Evolutionary conservation across 2,888 invertebrate species (phyloP).

Genomic region (Sphaerophoria rueppellii): DNA sequence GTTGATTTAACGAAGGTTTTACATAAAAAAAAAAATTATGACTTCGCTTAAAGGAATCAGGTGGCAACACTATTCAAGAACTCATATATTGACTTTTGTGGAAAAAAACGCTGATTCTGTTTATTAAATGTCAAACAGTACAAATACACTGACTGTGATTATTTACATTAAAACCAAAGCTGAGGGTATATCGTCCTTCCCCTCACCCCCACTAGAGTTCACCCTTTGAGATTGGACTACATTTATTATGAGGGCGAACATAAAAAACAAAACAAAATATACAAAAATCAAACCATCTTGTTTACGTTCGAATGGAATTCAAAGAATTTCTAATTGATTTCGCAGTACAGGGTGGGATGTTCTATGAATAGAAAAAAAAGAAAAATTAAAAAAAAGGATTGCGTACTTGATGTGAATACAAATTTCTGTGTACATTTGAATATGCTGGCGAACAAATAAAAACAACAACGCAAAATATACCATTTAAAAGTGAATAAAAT

Average conservation of each 20-base stretch:
- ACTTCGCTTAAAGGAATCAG: background rate
- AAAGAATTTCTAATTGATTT: conserved; percentile 58
- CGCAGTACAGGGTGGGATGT: conserved; percentile 54
- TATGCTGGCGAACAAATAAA: background rate
- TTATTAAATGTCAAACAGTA: conserved; percentile 25
- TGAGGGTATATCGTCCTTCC: background rate
- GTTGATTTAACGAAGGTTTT: no score
- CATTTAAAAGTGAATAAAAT: conserved; percentile 11
- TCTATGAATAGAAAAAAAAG: conserved; percentile 47
- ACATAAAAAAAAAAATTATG: background rate
- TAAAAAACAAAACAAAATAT: background rate
- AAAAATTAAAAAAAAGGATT: background rate
- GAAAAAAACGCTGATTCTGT: conserved; percentile 12
- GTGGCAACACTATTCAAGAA: background rate
- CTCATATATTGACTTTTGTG: conserved; percentile 17
- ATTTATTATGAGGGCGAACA: background rate
- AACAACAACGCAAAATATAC: conserved; percentile 11
- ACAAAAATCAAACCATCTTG: conserved; percentile 45
- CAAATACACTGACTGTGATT: conserved; percentile 3
- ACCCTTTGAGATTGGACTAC: conserved; percentile 1
- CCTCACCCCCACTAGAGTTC: background rate
- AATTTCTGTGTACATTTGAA: conserved; percentile 9
- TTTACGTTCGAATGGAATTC: conserved; percentile 68
- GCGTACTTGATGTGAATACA: conserved; percentile 62
- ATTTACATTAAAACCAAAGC: conserved; percentile 7